phyloP scores from a whole-genome alignment of 2,888 invertebrate species.

The Pollenia amentaria region DNA sequence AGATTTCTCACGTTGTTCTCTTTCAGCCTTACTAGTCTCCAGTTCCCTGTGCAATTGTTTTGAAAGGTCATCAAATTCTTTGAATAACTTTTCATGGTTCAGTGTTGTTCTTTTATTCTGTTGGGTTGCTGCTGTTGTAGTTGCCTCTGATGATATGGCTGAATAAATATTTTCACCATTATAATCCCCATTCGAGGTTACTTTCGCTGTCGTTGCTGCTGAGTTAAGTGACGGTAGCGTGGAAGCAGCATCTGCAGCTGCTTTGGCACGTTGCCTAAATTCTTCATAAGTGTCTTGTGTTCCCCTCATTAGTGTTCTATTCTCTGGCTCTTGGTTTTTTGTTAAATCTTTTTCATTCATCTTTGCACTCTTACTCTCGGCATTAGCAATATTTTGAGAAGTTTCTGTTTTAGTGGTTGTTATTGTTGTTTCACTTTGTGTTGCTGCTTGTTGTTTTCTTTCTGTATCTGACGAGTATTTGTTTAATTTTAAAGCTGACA shows the following conservation, averaged over 20 bases:
- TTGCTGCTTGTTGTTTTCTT: constrained; percentile 51
- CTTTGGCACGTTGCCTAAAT: constrained; percentile 84
- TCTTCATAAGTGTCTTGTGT: constrained; percentile 80
- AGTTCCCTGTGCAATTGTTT: constrained; percentile 82
- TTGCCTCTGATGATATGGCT: constrained; percentile 46
- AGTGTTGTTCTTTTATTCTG: constrained; percentile 66
- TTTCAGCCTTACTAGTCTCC: constrained; percentile 78
- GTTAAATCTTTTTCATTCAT: constrained; percentile 72
- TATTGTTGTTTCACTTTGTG: constrained; percentile 71
- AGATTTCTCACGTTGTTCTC: constrained; percentile 78
- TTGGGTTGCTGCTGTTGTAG: constrained; percentile 2
- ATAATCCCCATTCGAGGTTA: constrained; percentile 71
- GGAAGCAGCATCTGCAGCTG: constrained; percentile 77
- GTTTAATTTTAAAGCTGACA: constrained; percentile 84
- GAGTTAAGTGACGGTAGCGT: constrained; percentile 66
- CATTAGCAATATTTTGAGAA: constrained; percentile 40
- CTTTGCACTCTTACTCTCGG: constrained; percentile 56
- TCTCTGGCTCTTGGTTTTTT: constrained; percentile 69
- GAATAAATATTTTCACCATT: constrained; percentile 61
- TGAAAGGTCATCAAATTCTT: constrained; percentile 84
- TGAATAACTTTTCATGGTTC: constrained; percentile 83
- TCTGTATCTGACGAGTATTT: constrained; percentile 68
- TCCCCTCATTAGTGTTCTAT: constrained; percentile 58
- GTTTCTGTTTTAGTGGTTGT: constrained; percentile 57
- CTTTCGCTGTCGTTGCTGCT: constrained; percentile 68